phyloP scores from a whole-genome alignment of 2,797 vertebrate species.

The Amniataba percoides region DNA sequence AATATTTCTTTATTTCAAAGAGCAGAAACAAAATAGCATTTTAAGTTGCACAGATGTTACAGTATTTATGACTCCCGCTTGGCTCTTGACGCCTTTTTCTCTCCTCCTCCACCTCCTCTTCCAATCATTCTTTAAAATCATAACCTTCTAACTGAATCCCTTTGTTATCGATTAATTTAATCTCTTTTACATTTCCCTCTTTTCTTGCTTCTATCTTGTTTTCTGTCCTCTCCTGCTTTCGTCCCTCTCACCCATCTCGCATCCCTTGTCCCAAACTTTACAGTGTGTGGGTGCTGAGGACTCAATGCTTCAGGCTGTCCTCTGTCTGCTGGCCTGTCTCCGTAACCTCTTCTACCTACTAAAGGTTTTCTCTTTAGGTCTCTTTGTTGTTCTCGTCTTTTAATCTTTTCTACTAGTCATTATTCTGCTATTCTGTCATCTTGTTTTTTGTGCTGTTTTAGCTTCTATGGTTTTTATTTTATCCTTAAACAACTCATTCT shows the following conservation, averaged over 20 bases:
- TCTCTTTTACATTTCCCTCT: neutral
- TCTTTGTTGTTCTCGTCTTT: conserved; percentile 73
- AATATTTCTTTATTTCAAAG: too few relatives aligned
- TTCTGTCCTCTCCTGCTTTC: conserved; percentile 11
- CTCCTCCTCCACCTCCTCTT: conserved; percentile 16
- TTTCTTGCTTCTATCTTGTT: neutral
- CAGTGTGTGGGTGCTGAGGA: conserved; percentile 95
- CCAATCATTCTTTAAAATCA: neutral
- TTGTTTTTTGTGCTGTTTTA: conserved; percentile 5
- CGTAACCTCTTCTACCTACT: conserved; percentile 98
- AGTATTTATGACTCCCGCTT: conserved; percentile 33
- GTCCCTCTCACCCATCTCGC: conserved; percentile 18
- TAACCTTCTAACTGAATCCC: conserved; percentile 8
- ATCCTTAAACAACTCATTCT: neutral
- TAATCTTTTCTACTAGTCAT: neutral
- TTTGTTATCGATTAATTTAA: conserved; percentile 9
- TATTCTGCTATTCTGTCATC: neutral
- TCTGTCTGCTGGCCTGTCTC: conserved; percentile 97
- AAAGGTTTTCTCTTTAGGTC: conserved; percentile 87
- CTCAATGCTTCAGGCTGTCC: conserved; percentile 95
- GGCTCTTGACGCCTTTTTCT: conserved; percentile 27
- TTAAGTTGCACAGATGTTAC: neutral
- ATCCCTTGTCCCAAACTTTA: conserved; percentile 64
- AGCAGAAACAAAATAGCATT: too few relatives aligned
- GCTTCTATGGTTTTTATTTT: conserved; percentile 1